phyloP scores from a whole-genome alignment of 2,888 invertebrate genomes.

The Limenitis camilla region DNA sequence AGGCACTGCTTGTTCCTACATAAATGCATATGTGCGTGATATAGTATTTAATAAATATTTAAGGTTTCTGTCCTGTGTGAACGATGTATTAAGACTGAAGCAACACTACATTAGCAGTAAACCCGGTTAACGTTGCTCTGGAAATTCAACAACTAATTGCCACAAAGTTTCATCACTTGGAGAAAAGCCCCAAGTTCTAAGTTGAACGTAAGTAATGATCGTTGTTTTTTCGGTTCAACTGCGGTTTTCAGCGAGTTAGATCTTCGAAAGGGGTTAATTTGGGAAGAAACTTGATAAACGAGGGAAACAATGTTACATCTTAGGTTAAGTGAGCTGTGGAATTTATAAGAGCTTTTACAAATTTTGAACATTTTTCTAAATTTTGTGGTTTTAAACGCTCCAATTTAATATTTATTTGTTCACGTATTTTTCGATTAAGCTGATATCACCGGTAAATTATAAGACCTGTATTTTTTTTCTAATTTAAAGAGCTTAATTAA shows the following conservation, averaged over 20 bases:
- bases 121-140: slow-evolving; percentile 28
- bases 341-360: slow-evolving; percentile 4
- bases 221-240: slow-evolving; percentile 22
- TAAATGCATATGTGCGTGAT: too few species aligned
- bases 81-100: slow-evolving; percentile 2
- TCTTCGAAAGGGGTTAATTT: slow-evolving; percentile 22
- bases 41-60: neutral
- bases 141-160: slow-evolving; percentile 36
- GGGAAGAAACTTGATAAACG: slow-evolving; percentile 16
- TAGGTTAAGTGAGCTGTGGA: neutral
- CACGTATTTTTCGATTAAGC: too few species aligned
- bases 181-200: slow-evolving; percentile 20
- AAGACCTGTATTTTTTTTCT: too few species aligned
- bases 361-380: neutral
- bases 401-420: too few species aligned
- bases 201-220: slow-evolving; percentile 24
- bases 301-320: slow-evolving; percentile 16
- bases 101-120: slow-evolving; percentile 21
- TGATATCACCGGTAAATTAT: too few species aligned
- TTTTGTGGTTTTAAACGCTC: too few species aligned
- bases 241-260: slow-evolving; percentile 20
- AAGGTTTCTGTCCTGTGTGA: too few species aligned
- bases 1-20: too few species aligned
- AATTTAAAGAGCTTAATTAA: too few species aligned
- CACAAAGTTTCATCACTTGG: slow-evolving; percentile 26